Evolutionary conservation across 2,113 vertebrate species (phyloP).

Genomic region (Spea bombifrons): DNA sequence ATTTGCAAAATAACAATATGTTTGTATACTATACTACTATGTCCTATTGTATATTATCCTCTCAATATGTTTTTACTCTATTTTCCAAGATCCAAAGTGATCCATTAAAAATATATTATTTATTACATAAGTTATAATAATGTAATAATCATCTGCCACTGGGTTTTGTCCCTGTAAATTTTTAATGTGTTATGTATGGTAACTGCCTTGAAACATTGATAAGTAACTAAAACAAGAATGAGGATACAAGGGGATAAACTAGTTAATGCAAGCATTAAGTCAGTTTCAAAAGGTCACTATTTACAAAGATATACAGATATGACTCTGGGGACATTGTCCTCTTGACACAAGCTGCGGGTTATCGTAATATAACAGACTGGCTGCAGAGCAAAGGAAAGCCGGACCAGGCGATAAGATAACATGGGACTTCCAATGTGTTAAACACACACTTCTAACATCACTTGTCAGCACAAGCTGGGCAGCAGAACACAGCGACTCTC

Average conservation of each 20-base stretch:
- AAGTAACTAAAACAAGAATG: not conserved
- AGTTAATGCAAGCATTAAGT: not conserved
- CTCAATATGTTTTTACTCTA: too few relatives aligned
- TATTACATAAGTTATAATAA: too few relatives aligned
- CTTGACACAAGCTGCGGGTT: slow-evolving; percentile 19
- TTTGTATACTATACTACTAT: too few relatives aligned
- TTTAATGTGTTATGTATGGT: too few relatives aligned
- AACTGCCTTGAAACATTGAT: too few relatives aligned
- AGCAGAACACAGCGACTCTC: not conserved
- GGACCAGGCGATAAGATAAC: slow-evolving; percentile 21
- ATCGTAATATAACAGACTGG: slow-evolving; percentile 13
- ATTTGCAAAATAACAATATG: too few relatives aligned
- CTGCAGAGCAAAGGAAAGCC: slow-evolving; percentile 1
- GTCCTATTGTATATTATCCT: too few relatives aligned
- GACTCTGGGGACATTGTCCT: slow-evolving; percentile 19
- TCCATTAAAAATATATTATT: too few relatives aligned
- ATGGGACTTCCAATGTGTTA: slow-evolving; percentile 21
- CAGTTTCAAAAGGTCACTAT: not conserved
- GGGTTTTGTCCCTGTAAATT: too few relatives aligned
- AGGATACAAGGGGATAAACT: not conserved
- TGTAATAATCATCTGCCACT: too few relatives aligned
- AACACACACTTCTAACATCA: slow-evolving; percentile 29
- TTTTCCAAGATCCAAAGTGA: too few relatives aligned
- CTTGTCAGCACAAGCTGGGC: slow-evolving; percentile 10
- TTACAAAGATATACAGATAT: not conserved